Base-by-base conservation (phyloP, 2,113 vertebrate species). In the Galemys pyrenaicus region DNA sequence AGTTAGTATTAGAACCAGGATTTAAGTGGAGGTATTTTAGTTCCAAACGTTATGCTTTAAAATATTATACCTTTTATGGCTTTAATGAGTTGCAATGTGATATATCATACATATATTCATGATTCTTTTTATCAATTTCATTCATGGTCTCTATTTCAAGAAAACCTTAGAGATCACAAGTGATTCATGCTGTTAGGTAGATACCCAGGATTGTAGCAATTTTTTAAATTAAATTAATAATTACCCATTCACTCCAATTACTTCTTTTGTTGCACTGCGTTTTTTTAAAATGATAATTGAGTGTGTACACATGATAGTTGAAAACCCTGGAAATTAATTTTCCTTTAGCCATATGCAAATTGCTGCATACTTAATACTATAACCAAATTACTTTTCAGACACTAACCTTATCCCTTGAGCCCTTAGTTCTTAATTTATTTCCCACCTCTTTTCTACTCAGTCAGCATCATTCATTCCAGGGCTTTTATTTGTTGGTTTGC, bases 271-370 rank as follows among this genome's bases (percentile, higher is more conserved):
- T 73, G 13, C 28, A 78, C 39, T 86, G n/a, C 86, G 4, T 54
- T 91, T 94, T 56, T 28, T 58, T 56, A n/a, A 16, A 44, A 67
- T 79, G 26, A 73, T 87, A 84, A 80, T 37, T 94, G 56, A 54
- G 1, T 58, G 28, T 71, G 93, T 85, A 60, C 7, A 0, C 39
- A 54, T 65, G 67, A 80, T 44, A 37, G 13, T 70, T 60, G 32
- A 64, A 85, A 91, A 71, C 60, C 58, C 32, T 80, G 51, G 11
- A 91, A 87, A 73, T 87, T 85, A 91, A 78, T 86, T 85, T 79
- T 80, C 26, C 39, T 89, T 91, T 39, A 44, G 83, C 79, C 32
- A 41, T 26, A 37, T 62, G 35, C 30, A 92, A 89, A 92, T 77
- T 35, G 67, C 4, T 39, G 30, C n/a, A 77, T 56, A 84, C 58